A percentile compares a stretch with the other conserved stretches of the same genome.
These are phyloP conservation scores for Octodonta nipae DNA, from an alignment of 2,888 invertebrate species.

Conservation along the genomic window DNA sequence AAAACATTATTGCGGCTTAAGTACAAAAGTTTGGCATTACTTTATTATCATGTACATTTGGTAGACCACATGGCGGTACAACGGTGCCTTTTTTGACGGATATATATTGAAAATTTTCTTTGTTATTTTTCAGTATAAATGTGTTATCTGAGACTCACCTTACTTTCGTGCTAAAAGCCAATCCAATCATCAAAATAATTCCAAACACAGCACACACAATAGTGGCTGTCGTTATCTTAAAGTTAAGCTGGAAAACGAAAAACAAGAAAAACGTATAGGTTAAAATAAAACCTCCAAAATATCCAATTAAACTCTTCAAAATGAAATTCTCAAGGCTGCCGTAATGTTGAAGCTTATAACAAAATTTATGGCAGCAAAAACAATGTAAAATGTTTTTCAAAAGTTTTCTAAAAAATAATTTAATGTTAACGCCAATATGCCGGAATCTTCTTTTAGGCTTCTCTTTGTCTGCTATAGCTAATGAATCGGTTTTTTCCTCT, in stretches of 20 bases:
- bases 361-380: conserved; percentile 29
- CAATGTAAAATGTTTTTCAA: conserved; percentile 25
- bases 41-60: too few species aligned
- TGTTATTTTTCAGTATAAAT: too few species aligned
- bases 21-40: too few species aligned
- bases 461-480: conserved; percentile 35
- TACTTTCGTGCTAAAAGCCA: conserved; percentile 48
- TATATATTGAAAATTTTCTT: too few species aligned
- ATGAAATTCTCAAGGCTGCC: conserved; percentile 48
- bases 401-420: conserved; percentile 33
- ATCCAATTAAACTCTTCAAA: conserved; percentile 50
- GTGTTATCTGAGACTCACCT: conserved; percentile 28
- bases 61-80: too few species aligned
- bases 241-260: conserved; percentile 51
- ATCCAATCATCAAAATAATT: conserved; percentile 47
- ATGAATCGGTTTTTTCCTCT: conserved; percentile 45
- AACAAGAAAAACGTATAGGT: conserved; percentile 55
- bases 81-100: too few species aligned
- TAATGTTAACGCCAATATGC: conserved; percentile 34
- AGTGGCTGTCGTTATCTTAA: conserved; percentile 46
- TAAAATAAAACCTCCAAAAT: conserved; percentile 48
- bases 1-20: too few species aligned
- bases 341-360: conserved; percentile 36
- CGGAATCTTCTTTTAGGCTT: conserved; percentile 38
- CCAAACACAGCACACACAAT: conserved; percentile 50